phyloP scores from a whole-genome alignment of 2,113 vertebrate species.

The Todiramphus saurophagus region DNA sequence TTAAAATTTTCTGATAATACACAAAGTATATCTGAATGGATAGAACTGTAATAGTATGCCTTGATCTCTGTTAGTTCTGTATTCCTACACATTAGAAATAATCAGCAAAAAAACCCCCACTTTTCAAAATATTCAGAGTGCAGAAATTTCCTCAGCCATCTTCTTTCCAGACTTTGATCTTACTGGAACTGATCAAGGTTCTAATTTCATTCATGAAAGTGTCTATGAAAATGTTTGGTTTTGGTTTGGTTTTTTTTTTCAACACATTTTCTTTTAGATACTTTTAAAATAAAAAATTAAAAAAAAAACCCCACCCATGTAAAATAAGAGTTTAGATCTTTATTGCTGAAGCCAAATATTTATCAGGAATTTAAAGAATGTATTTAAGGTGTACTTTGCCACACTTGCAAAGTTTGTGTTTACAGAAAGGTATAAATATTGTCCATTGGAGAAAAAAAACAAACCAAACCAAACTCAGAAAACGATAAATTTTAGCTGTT shows the following conservation, averaged over 20 bases:
- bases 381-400: neutral
- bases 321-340: neutral
- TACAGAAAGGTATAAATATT: neutral
- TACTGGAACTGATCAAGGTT: neutral
- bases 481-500: neutral
- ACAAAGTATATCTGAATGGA: neutral
- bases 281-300: neutral
- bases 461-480: neutral
- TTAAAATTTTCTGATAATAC: conserved; percentile 30
- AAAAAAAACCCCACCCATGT: too few species aligned
- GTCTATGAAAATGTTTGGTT: neutral
- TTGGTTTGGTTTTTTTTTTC: neutral
- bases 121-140: neutral
- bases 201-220: neutral
- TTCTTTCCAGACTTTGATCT: neutral
- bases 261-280: neutral
- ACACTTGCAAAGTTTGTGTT: neutral
- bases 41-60: neutral
- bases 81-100: neutral
- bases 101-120: rapidly evolving
- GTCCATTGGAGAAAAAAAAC: neutral
- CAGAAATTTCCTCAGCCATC: neutral
- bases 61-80: neutral
- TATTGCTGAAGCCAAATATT: neutral
- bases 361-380: neutral